Evolutionary conservation across 2,113 vertebrate genomes (phyloP), one percentile per base, ranked within the genome.

Genomic region (Apodemus sylvaticus): DNA sequence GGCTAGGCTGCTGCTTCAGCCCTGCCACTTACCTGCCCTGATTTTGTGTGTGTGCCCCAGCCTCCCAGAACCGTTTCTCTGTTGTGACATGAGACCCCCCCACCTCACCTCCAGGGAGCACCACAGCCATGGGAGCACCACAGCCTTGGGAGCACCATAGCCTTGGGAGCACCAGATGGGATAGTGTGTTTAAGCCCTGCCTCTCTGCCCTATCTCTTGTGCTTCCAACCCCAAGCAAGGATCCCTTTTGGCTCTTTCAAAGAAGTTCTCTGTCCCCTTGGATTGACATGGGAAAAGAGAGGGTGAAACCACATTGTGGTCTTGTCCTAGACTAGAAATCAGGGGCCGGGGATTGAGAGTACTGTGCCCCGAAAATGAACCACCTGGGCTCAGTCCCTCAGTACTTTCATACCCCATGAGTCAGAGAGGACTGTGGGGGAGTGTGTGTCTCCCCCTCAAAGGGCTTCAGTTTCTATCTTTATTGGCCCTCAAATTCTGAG

Each of bases 281-380:
- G 9, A n/a, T 42, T 11, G 55, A 34, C 60, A 8, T 14, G 17
- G 17, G 12, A 29, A 53, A 42, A 9, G 48, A 29, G 76, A 12
- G 11, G 58, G 66, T 29, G n/a, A 36, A 13, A 2, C 0, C 0
- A 45, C 17, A 45, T 20, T 3, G 0, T 5, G 24, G 31, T 1
- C 51, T 55, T 4, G 0, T n/a, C 20, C 60, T 13, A 36, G 34
- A 26, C 74, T 13, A 1, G 9, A 73, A 3, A 66, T 9, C 45
- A 29, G 7, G n/a, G 62, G 12, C 60, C 91, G 2, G 9, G 17
- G 22, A 20, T 51, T 24, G 34, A 11, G 60, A 45, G 48, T 1
- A 0, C 55, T 7, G 8, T 19, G 5, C 36, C 90, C 3, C 24
- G 42, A 39, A 16, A 45, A 51, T 3, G 8, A 31, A 17, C 11